Conservation (phyloP, 1,140 invertebrate species). For the Sminthurides bifidus region DNA sequence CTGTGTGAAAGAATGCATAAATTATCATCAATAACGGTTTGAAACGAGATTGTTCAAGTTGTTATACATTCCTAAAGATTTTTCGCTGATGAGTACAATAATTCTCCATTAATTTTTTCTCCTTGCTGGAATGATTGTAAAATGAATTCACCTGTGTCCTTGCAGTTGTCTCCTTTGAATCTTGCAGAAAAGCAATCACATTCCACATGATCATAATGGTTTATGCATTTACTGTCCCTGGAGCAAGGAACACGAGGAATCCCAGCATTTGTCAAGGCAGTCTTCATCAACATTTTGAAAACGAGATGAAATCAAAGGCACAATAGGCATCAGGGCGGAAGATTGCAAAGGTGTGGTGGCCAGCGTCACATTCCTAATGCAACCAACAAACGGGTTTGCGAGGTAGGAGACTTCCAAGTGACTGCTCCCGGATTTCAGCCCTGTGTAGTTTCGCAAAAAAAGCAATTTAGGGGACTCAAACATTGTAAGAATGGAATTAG, state of each 20-base stretch:
- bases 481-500: neutral
- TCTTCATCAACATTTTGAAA: constrained; percentile 76
- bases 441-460: no score
- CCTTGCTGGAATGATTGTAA: neutral
- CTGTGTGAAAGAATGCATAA: constrained; percentile 39
- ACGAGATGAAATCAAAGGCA: constrained; percentile 65
- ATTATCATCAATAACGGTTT: no score
- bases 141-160: constrained; percentile 61
- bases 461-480: no score
- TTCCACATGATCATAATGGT: constrained; percentile 71
- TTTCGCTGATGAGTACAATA: no score
- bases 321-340: constrained; percentile 56
- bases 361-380: constrained; percentile 70
- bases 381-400: constrained; percentile 82
- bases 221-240: constrained; percentile 63
- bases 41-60: no score
- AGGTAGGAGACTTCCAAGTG: constrained; percentile 76
- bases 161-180: constrained; percentile 79
- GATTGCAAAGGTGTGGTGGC: constrained; percentile 42
- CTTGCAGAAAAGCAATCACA: constrained; percentile 84
- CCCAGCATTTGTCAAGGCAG: constrained; percentile 55
- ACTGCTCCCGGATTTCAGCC: constrained; percentile 69
- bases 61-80: no score
- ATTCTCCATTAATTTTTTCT: no score
- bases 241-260: constrained; percentile 14